phyloP scores from a whole-genome alignment of 2,113 vertebrate species.

The Hippocampus abdominalis region DNA sequence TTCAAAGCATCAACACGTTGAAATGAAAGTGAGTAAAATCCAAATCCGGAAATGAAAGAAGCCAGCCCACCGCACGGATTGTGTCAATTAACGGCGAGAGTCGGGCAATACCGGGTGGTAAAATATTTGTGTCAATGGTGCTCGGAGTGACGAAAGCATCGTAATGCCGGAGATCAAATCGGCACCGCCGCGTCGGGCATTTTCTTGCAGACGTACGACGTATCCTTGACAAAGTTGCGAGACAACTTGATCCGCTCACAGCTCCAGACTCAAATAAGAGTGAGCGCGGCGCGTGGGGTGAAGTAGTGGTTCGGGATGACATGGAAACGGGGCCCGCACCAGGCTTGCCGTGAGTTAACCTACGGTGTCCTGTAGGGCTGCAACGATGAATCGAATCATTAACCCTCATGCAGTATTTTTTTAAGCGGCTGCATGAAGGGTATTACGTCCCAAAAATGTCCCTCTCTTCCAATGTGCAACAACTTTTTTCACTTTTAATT shows the following conservation, averaged over 20 bases:
- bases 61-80: not conserved
- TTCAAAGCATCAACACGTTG: slow-evolving; percentile 17
- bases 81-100: slow-evolving; percentile 11
- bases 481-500: too few relatives aligned
- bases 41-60: slow-evolving; percentile 10
- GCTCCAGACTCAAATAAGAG: not conserved
- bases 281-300: not conserved
- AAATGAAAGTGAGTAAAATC: slow-evolving; percentile 48
- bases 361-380: too few relatives aligned
- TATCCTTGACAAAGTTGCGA: not conserved
- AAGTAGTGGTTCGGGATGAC: slow-evolving; percentile 32
- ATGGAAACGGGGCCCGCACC: not conserved
- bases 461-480: too few relatives aligned
- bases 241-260: not conserved
- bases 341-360: too few relatives aligned
- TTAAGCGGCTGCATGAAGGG: too few relatives aligned
- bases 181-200: slow-evolving; percentile 54
- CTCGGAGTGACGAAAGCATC: not conserved
- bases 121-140: not conserved
- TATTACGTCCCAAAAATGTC: too few relatives aligned
- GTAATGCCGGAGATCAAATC: slow-evolving; percentile 31
- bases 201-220: slow-evolving; percentile 6
- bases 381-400: too few relatives aligned
- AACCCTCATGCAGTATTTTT: too few relatives aligned
- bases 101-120: slow-evolving; percentile 3